A percentile compares a stretch with the other conserved stretches of the same genome.
Conservation (phyloP, 2,113 vertebrate genomes). For the Pontoporia blainvillei region DNA sequence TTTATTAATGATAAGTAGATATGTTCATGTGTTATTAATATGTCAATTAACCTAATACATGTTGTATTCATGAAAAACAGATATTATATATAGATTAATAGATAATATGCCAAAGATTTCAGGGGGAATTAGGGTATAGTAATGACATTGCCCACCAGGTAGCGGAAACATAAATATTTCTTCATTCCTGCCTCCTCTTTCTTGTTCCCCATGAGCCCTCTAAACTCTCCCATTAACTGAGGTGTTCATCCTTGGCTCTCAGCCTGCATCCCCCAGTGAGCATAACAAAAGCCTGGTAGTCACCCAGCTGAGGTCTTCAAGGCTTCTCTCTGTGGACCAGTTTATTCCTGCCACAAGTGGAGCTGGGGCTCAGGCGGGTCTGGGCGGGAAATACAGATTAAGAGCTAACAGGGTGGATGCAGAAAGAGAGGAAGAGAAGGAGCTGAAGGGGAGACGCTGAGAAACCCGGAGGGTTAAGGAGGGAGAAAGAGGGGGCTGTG, state of each 20-base stretch:
- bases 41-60: not conserved
- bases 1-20: not conserved
- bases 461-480: not conserved
- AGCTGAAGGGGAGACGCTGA: not conserved
- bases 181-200: not conserved
- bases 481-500: not conserved
- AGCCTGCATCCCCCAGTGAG: not conserved
- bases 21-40: not conserved
- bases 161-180: not conserved
- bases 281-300: no score
- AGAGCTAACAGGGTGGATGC: not conserved
- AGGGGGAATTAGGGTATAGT: not conserved
- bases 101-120: not conserved
- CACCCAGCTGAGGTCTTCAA: not conserved
- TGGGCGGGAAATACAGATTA: not conserved
- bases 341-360: not conserved
- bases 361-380: not conserved
- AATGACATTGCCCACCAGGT: not conserved
- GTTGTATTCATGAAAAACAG: not conserved
- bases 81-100: not conserved
- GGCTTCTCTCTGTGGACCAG: not conserved
- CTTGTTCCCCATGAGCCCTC: not conserved
- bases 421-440: not conserved
- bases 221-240: not conserved
- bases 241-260: not conserved